phyloP scores from a whole-genome alignment of 2,888 invertebrate genomes.

The Polyommatus icarus region DNA sequence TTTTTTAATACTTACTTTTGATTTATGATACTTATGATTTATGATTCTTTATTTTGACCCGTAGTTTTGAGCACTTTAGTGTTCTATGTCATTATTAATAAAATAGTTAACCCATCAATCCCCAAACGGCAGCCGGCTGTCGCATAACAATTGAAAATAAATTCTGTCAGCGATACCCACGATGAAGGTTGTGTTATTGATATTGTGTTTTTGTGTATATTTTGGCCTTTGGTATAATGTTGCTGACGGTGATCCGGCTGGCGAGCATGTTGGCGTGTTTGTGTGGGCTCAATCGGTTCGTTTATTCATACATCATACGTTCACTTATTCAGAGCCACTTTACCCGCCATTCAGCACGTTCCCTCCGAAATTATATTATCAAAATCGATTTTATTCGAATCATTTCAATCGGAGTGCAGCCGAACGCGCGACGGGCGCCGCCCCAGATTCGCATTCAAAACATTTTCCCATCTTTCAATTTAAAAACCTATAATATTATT shows the following conservation, averaged over 20 bases:
- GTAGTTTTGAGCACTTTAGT: too few species aligned
- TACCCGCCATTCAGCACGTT: constrained; percentile 16
- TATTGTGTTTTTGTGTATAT: too few species aligned
- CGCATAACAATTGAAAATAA: too few species aligned
- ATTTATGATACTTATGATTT: too few species aligned
- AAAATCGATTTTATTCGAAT: constrained; percentile 35
- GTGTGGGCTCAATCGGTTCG: neutral
- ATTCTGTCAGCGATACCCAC: too few species aligned
- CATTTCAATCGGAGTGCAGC: constrained; percentile 32
- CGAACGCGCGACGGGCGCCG: constrained; percentile 3
- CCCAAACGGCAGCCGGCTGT: too few species aligned
- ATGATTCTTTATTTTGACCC: too few species aligned
- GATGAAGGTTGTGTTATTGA: too few species aligned
- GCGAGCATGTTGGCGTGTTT: neutral
- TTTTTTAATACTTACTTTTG: too few species aligned
- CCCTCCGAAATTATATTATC: constrained; percentile 33
- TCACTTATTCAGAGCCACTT: constrained; percentile 27
- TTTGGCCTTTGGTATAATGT: neutral
- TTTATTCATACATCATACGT: constrained; percentile 19
- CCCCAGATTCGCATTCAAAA: constrained; percentile 13
- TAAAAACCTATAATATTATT: constrained; percentile 27
- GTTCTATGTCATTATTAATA: too few species aligned
- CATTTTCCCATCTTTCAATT: constrained; percentile 29
- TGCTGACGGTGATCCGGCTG: neutral
- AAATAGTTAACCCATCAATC: too few species aligned